Evolutionary conservation across 1,140 invertebrate genomes (phyloP), one percentile per base, ranked within the genome.

Genomic region (Campoletis sonorensis): DNA sequence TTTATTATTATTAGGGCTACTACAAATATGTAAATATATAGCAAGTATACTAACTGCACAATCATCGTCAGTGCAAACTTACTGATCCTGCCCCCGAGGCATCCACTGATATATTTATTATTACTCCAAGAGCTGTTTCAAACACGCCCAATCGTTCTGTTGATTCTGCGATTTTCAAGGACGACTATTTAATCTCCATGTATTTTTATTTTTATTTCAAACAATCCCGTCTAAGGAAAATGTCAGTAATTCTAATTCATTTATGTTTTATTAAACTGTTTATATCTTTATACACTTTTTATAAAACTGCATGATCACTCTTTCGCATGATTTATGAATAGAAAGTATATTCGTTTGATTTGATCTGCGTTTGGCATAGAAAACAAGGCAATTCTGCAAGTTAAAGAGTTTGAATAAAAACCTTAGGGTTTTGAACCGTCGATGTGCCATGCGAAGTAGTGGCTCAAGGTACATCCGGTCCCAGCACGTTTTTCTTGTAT

Each of bases 401-500:
- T 26, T 64, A 26, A 26, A 26, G 21, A 27, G 61, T 13, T 15
- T 4, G 23, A 1, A 26, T 1, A 4, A 64, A n/a, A 4, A n/a
- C 18, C 21, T 61, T 27, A 10, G 1, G 23, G 21, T 26, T 64
- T n/a, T 13, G n/a, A 54, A 16, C 61, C 11, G 21, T 27, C 23
- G 61, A 64, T 64, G 21, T 23, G 61, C 61, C 61, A 8, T 1
- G 51, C 1, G 4, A n/a, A n/a, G 51, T 4, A 21, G 51, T 54
- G n/a, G 26, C 23, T 64, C 23, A 23, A 61, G 73, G 76, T 78
- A 67, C 37, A 80, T 72, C 79, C 79, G 71, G 79, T 64, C 76
- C 23, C n/a, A 51, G 64, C 27, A 72, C 49, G 27, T 80, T 80
- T 80, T 80, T 73, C 70, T 80, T 21, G 49, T 80, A 80, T 80